A percentile compares a stretch with the other conserved stretches of the same genome.
phyloP scores from a whole-genome alignment of 2,797 vertebrate genomes.

The Notoglanidium macrostoma region DNA sequence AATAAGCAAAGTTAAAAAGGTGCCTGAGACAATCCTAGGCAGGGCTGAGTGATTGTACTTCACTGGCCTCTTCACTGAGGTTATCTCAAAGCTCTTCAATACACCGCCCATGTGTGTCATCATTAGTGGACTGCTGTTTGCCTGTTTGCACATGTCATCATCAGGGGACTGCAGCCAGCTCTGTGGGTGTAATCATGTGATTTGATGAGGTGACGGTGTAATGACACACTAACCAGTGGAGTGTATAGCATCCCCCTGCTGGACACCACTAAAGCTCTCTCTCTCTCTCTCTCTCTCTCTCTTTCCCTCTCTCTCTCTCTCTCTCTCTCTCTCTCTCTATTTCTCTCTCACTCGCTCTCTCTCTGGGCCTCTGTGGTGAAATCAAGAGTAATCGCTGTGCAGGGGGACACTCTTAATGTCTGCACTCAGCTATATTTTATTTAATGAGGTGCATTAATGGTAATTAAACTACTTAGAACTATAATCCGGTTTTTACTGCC shows the following conservation, averaged over 20 bases:
- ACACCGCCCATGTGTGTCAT: constrained; percentile 67
- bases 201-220: constrained; percentile 82
- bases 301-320: not conserved
- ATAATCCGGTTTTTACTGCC: constrained; percentile 80
- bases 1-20: not conserved
- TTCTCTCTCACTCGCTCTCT: not conserved
- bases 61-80: constrained; percentile 76
- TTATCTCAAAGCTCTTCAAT: constrained; percentile 75
- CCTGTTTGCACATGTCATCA: constrained; percentile 45
- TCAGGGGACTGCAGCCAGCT: constrained; percentile 62
- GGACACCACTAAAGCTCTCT: constrained; percentile 38
- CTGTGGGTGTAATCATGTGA: constrained; percentile 84
- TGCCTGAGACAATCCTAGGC: constrained; percentile 32
- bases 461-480: constrained; percentile 83
- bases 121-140: constrained; percentile 42
- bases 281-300: constrained; percentile 1
- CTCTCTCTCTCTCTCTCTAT: not conserved
- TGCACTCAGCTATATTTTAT: constrained; percentile 78
- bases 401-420: constrained; percentile 77
- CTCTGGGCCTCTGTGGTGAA: constrained; percentile 73
- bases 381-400: constrained; percentile 79
- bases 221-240: constrained; percentile 79
- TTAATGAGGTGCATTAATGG: constrained; percentile 83
- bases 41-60: constrained; percentile 75
- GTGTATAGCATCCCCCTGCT: constrained; percentile 73